A percentile compares a stretch with the other conserved stretches of the same genome.
phyloP scores from a whole-genome alignment of 23 tunicate genomes.

The Styela clava region DNA sequence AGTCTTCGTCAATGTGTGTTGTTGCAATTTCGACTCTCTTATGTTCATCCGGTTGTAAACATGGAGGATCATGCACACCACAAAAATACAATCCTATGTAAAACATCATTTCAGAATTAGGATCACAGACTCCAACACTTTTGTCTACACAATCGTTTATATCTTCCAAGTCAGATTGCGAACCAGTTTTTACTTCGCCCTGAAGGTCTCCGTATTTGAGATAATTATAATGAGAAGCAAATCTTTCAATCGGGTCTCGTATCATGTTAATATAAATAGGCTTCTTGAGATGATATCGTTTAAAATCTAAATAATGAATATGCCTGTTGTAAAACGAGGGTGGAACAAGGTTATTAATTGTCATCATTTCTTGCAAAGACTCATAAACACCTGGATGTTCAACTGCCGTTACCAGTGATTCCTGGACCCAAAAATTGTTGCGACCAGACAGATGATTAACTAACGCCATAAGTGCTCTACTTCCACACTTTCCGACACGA shows the following conservation, averaged over 20 bases:
- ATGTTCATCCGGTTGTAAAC: constrained; percentile 5
- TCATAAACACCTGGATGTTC: constrained; percentile 30
- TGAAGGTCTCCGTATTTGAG: constrained; percentile 52
- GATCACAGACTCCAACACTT: constrained; percentile 42
- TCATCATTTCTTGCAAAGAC: constrained; percentile 36
- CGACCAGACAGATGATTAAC: constrained; percentile 22
- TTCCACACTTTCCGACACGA: constrained; percentile 96
- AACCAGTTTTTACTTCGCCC: neutral
- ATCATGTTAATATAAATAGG: constrained; percentile 91
- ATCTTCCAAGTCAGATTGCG: constrained; percentile 22
- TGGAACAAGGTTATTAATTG: constrained; percentile 26
- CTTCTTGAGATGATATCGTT: neutral
- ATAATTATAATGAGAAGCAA: constrained; percentile 80
- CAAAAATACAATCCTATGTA: constrained; percentile 88
- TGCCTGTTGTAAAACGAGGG: constrained; percentile 87
- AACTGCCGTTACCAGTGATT: constrained; percentile 32
- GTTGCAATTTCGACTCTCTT: constrained; percentile 69
- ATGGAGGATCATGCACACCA: constrained; percentile 47
- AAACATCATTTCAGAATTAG: constrained; percentile 42
- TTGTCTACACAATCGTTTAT: constrained; percentile 76
- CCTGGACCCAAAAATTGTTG: constrained; percentile 29
- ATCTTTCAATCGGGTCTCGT: constrained; percentile 92
- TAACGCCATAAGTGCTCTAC: constrained; percentile 70
- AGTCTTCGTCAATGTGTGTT: constrained; percentile 62
- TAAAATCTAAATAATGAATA: constrained; percentile 71